Evolutionary conservation across 2,113 vertebrate genomes (phyloP).

Genomic region (Girardinichthys multiradiatus): DNA sequence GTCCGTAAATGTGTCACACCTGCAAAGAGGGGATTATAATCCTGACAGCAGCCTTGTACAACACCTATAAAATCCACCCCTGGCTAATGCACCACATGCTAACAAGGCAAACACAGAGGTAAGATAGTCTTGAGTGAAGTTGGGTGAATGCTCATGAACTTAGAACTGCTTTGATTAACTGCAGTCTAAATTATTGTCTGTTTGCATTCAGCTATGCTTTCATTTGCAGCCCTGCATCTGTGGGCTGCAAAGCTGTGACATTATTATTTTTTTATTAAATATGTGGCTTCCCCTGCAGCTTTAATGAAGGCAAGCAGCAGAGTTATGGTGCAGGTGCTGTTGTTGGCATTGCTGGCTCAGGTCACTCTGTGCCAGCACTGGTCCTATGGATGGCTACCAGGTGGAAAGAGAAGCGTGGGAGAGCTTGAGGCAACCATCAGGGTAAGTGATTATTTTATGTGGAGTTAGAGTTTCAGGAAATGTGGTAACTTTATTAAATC

Average conservation of each 20-base stretch:
- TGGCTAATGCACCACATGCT: slow-evolving; percentile 64
- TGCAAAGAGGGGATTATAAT: slow-evolving; percentile 78
- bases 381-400: slow-evolving; percentile 84
- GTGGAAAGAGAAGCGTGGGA: slow-evolving; percentile 80
- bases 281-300: slow-evolving; percentile 61
- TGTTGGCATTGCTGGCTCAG: slow-evolving; percentile 75
- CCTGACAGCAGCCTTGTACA: slow-evolving; percentile 57
- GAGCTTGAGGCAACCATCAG: slow-evolving; percentile 79
- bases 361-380: slow-evolving; percentile 79
- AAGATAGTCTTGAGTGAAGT: slow-evolving; percentile 51
- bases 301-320: slow-evolving; percentile 71
- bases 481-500: slow-evolving; percentile 29
- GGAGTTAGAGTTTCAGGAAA: slow-evolving; percentile 30
- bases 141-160: slow-evolving; percentile 50
- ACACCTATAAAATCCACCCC: slow-evolving; percentile 73
- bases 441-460: slow-evolving; percentile 60
- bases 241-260: slow-evolving; percentile 34
- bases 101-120: slow-evolving; percentile 70
- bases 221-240: slow-evolving; percentile 14
- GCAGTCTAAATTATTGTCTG: slow-evolving; percentile 43
- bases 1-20: slow-evolving; percentile 76
- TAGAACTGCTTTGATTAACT: slow-evolving; percentile 57
- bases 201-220: slow-evolving; percentile 33
- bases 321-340: slow-evolving; percentile 74
- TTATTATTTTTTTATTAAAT: slow-evolving; percentile 47